phyloP scores from a whole-genome alignment of 1,140 invertebrate species.

The Lepidurus apus region DNA sequence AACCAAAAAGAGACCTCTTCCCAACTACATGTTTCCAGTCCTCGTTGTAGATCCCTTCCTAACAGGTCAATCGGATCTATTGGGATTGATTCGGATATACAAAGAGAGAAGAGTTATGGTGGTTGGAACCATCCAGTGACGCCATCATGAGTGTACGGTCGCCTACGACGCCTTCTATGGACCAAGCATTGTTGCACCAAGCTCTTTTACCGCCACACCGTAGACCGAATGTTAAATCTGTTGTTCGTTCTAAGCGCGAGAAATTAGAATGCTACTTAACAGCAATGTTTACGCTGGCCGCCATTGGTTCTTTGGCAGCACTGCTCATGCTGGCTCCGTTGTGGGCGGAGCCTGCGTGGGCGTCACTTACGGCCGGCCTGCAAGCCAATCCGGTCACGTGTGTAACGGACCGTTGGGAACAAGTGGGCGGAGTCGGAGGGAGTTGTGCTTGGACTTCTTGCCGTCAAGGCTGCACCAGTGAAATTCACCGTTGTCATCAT shows the following conservation, averaged over 20 bases:
- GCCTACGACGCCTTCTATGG: not conserved
- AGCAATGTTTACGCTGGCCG: not conserved
- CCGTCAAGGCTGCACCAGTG: conserved; percentile 12
- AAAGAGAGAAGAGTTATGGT: not conserved
- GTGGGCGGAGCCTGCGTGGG: conserved; percentile 15
- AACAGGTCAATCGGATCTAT: not conserved
- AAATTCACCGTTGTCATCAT: conserved; percentile 5
- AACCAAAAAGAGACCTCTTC: not conserved
- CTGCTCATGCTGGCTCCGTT: not conserved
- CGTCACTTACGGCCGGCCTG: not conserved
- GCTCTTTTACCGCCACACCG: not conserved
- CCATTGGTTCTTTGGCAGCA: not conserved
- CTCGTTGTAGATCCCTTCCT: not conserved
- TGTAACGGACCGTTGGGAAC: not conserved
- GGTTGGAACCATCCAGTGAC: not conserved
- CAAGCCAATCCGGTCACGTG: not conserved
- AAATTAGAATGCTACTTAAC: not conserved
- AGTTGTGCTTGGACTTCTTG: not conserved
- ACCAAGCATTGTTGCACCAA: conserved; percentile 13
- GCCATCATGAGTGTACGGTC: not conserved
- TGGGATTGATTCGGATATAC: not conserved
- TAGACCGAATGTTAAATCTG: not conserved
- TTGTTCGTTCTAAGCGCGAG: not conserved
- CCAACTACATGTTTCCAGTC: not conserved
- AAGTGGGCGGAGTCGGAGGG: conserved; percentile 1